These are phyloP conservation scores for Mnemiopsis leidyi DNA, from an alignment of 37 sponge, comb jelly and placozoan genomes.

Conservation along the genomic window DNA sequence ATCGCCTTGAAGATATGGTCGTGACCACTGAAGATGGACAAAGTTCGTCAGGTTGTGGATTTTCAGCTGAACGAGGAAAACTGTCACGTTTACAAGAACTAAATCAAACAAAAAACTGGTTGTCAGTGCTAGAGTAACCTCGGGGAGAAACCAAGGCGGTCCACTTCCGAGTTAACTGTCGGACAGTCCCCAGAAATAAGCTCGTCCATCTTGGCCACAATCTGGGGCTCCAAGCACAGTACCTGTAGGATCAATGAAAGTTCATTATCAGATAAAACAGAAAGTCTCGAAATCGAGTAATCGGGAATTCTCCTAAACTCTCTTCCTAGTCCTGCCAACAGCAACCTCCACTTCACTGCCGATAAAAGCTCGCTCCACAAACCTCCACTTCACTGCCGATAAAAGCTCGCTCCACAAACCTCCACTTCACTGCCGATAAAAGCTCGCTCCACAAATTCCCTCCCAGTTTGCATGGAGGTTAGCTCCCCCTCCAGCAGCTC, in stretches of 20 bases:
- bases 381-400: constrained; percentile 33
- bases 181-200: constrained; percentile 59
- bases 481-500: constrained; percentile 58
- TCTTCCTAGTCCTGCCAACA: too few species aligned
- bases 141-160: constrained; percentile 20
- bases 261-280: too few species aligned
- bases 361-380: not conserved
- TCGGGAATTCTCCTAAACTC: too few species aligned
- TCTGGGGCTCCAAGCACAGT: constrained; percentile 61
- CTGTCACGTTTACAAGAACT: too few species aligned
- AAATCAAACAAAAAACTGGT: too few species aligned
- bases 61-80: too few species aligned
- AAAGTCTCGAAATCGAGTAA: too few species aligned
- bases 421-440: constrained; percentile 44
- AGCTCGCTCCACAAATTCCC: constrained; percentile 55
- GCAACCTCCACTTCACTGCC: constrained; percentile 9
- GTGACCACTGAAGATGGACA: constrained; percentile 26
- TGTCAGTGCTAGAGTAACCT: too few species aligned
- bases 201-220: constrained; percentile 65
- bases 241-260: too few species aligned
- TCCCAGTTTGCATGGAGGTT: constrained; percentile 33
- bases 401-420: constrained; percentile 2
- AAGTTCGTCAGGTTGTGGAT: not conserved
- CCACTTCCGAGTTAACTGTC: not conserved
- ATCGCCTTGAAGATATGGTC: constrained; percentile 53